Base-by-base conservation (phyloP, 2,797 vertebrate species). In the Gambelia wislizenii region DNA sequence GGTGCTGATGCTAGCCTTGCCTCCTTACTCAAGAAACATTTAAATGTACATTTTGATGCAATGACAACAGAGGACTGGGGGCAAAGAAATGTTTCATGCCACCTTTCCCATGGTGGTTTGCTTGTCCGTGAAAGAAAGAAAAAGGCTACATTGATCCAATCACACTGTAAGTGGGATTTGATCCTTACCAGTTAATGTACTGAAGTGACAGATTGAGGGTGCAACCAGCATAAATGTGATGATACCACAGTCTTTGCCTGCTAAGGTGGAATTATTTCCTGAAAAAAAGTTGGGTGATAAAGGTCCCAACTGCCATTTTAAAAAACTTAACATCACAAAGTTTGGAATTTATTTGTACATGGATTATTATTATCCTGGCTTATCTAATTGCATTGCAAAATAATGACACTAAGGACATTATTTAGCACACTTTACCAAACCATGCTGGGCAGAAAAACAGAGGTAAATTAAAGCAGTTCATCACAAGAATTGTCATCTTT, bases 401-500 rank as follows among this genome's bases (percentile, higher is more conserved):
- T 90, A 72, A 59, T 92, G 39, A 25, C 47, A 1, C n/a, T 85
- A n/a, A 0, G 4, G 27, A 84, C 64, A 42, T 30, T 87, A 75
- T 59, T 78, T 0, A 0, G n/a, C 64, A 49, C 33, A 72, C 47
- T 61, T 87, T 87, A 82, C 83, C 0, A 9, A 88, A 36, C 13
- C 0, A 0, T 36, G 47, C 25, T 67, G 47, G 14, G 49, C 25
- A 0, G 13, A 87, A 69, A 72, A 89, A 59, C 74, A 78, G 78
- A 89, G n/a, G 78, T 76, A 93, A 94, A 94, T 90, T 18, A 87
- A 92, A 94, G 44, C 8, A 88, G 13, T 0, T 30, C 13, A 1
- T 25, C 81, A 81, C 54, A 30, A 69, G 87, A 89, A 44, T 0
- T 0, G 0, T 64, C 30, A 39, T 7, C 61, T 52, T n/a, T 8